Evolutionary conservation across 2,797 vertebrate species (phyloP).

Genomic region (Sebastes iracundus): DNA sequence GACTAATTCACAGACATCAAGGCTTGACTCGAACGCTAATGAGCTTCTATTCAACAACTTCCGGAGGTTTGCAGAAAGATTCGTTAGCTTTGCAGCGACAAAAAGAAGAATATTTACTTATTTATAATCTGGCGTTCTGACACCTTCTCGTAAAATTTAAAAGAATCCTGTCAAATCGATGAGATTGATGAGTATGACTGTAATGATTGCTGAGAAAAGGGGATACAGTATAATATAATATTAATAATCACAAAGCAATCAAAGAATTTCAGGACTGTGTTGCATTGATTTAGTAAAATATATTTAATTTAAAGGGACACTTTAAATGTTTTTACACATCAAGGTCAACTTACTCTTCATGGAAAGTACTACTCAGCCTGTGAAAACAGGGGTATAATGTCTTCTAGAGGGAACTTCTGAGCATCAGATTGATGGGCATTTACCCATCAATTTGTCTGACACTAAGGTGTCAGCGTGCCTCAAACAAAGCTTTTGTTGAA

Average conservation of each 20-base stretch:
- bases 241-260: background rate
- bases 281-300: background rate
- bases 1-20: constrained; percentile 28
- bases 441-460: background rate
- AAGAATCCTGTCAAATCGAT: background rate
- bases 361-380: background rate
- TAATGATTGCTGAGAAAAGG: background rate
- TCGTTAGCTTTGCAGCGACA: background rate
- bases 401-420: background rate
- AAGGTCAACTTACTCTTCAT: background rate
- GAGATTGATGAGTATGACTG: background rate
- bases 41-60: constrained; percentile 3
- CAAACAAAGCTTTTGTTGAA: background rate
- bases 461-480: background rate
- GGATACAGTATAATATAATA: background rate
- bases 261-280: background rate
- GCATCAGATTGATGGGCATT: background rate
- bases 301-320: background rate
- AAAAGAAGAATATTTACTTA: background rate
- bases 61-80: background rate
- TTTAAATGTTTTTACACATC: background rate
- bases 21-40: constrained; percentile 25
- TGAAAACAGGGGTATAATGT: background rate
- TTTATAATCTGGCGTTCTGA: no score
- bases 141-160: background rate